Evolutionary conservation across 2,113 vertebrate species (phyloP).

Genomic region (Leucopternis melanops): DNA sequence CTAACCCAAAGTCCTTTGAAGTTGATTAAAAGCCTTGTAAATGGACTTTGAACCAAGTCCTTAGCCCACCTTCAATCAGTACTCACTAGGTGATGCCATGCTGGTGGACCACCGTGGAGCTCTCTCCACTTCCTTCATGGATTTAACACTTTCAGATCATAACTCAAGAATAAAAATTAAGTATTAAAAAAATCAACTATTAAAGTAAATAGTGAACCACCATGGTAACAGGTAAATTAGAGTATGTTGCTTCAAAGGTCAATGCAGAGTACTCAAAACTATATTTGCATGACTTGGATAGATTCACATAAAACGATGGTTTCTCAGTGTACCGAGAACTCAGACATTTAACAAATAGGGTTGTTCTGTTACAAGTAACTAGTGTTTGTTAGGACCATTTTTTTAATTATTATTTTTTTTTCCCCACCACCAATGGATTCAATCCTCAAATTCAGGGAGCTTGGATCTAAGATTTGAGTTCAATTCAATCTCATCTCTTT

Average conservation of each 20-base stretch:
- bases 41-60: background rate
- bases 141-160: background rate
- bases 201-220: background rate
- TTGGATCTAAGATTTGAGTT: background rate
- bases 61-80: background rate
- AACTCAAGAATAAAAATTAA: background rate
- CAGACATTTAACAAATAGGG: background rate
- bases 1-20: background rate
- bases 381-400: background rate
- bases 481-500: background rate
- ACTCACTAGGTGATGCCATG: background rate
- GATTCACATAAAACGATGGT: background rate
- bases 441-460: slow-evolving; percentile 7
- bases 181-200: background rate
- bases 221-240: background rate
- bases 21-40: background rate
- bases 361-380: background rate
- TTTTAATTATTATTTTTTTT: background rate
- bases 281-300: background rate
- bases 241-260: background rate
- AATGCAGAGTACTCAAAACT: background rate
- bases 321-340: background rate
- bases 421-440: background rate
- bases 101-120: background rate
- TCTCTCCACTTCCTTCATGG: background rate